phyloP scores from a whole-genome alignment of 2,113 vertebrate species.

The Cyprinodon tularosa region DNA sequence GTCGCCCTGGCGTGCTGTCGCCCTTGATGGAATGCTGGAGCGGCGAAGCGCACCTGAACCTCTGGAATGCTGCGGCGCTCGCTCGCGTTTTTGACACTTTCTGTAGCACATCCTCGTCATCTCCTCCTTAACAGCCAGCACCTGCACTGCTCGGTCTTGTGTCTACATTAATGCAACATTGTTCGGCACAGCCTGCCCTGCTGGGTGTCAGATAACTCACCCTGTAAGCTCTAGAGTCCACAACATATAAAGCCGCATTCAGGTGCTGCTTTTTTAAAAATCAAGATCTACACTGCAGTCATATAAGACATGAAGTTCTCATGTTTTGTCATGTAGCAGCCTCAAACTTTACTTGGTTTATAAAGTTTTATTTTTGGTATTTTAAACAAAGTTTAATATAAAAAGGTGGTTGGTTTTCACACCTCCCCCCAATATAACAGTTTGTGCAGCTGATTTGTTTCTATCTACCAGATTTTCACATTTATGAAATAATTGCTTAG shows the following conservation, averaged over 20 bases:
- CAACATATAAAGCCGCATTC: slow-evolving; percentile 4
- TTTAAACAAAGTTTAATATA: too few species aligned
- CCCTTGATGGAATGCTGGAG: slow-evolving; percentile 76
- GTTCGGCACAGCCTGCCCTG: neutral
- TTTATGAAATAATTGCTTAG: neutral
- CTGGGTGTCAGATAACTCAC: neutral
- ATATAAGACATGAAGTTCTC: neutral
- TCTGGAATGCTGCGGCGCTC: slow-evolving; percentile 56
- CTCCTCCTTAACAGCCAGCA: slow-evolving; percentile 50
- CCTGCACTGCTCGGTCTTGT: slow-evolving; percentile 15
- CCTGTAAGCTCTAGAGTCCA: neutral
- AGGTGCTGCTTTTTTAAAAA: slow-evolving; percentile 40
- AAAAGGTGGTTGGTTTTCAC: too few species aligned
- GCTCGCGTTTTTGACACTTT: slow-evolving; percentile 2
- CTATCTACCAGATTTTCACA: neutral
- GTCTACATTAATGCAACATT: slow-evolving; percentile 10
- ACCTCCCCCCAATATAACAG: too few species aligned
- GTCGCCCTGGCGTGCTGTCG: slow-evolving; percentile 58
- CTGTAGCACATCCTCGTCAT: slow-evolving; percentile 26
- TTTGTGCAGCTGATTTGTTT: neutral
- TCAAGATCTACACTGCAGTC: neutral
- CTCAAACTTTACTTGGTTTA: neutral
- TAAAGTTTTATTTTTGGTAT: neutral
- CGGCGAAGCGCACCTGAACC: slow-evolving; percentile 53
- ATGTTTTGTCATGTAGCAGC: neutral